Percentiles rank a stretch among this genome's conserved stretches.
Evolutionary conservation across 1,140 invertebrate species (phyloP).

Genomic region (Hyposmocoma kahamanoa): DNA sequence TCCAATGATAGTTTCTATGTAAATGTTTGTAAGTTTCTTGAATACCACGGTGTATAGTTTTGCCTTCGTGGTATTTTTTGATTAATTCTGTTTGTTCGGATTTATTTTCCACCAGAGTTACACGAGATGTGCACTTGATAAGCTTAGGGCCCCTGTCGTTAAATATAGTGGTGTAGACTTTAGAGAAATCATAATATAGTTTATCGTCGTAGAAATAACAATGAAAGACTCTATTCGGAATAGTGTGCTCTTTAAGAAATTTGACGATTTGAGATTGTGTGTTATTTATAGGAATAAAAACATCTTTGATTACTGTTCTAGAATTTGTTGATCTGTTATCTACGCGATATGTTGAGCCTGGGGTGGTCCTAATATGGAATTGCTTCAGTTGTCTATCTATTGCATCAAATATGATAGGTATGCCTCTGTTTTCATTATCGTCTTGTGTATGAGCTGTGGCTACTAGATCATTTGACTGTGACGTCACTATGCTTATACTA

Average conservation of each 20-base stretch:
- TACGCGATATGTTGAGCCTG: slow-evolving; percentile 1
- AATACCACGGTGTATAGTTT: slow-evolving; percentile 22
- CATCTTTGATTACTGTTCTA: slow-evolving; percentile 9
- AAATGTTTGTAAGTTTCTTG: no score
- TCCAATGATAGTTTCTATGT: no score
- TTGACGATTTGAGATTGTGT: slow-evolving; percentile 2
- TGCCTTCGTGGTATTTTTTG: slow-evolving; percentile 19
- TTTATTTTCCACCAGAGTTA: slow-evolving; percentile 9
- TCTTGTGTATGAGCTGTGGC: neutral
- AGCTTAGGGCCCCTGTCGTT: slow-evolving; percentile 12
- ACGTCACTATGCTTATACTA: neutral
- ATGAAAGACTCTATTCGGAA: slow-evolving; percentile 1
- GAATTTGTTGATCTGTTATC: neutral
- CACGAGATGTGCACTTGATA: slow-evolving; percentile 10
- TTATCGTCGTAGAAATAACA: slow-evolving; percentile 12
- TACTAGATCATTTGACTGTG: neutral
- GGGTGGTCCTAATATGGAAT: slow-evolving; percentile 9
- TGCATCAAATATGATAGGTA: slow-evolving; percentile 8
- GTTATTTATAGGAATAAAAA: slow-evolving; percentile 3
- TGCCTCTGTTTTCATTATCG: slow-evolving; percentile 6
- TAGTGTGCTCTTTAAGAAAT: slow-evolving; percentile 14
- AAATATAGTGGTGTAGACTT: slow-evolving; percentile 11
- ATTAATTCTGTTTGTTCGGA: slow-evolving; percentile 18
- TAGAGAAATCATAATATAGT: slow-evolving; percentile 1
- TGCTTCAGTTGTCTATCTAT: slow-evolving; percentile 13